These are phyloP conservation scores for Neopipo cinnamomea DNA, from an alignment of 2,113 vertebrate species.

Conservation along the genomic window DNA sequence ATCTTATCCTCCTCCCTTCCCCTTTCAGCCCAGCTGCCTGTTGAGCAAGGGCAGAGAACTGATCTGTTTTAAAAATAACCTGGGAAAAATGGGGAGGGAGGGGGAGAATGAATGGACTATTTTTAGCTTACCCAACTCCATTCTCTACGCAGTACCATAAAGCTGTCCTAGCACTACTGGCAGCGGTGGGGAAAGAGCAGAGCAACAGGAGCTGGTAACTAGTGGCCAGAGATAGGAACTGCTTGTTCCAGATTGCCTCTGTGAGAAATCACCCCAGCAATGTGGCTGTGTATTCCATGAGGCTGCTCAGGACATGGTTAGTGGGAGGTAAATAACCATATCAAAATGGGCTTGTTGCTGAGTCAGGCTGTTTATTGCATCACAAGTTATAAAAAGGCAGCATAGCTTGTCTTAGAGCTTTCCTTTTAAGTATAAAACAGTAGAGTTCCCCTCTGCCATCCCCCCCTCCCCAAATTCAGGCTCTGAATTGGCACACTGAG, in stretches of 20 bases:
- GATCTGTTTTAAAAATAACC: not conserved
- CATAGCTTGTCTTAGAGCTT: not conserved
- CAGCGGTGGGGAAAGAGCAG: not conserved
- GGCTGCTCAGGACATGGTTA: not conserved
- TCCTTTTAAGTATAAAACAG: not conserved
- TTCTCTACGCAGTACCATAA: not conserved
- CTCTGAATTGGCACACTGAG: not conserved
- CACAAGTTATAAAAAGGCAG: not conserved
- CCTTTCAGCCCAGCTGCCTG: not conserved
- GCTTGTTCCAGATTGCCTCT: not conserved
- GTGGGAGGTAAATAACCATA: not conserved
- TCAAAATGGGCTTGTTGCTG: not conserved
- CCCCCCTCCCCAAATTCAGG: not conserved
- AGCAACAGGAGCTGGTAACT: not conserved
- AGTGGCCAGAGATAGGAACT: not conserved
- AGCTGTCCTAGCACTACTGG: not conserved
- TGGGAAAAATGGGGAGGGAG: not conserved
- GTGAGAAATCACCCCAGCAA: not conserved
- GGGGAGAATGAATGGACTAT: not conserved
- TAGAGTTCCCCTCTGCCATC: not conserved
- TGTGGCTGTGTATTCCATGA: fast-evolving
- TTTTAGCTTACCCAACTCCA: not conserved
- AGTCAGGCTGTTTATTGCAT: not conserved
- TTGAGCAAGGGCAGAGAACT: not conserved
- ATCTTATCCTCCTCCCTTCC: not conserved